These are phyloP conservation scores for Agelaius phoeniceus DNA, from an alignment of 2,113 vertebrate genomes.

Conservation along the genomic window DNA sequence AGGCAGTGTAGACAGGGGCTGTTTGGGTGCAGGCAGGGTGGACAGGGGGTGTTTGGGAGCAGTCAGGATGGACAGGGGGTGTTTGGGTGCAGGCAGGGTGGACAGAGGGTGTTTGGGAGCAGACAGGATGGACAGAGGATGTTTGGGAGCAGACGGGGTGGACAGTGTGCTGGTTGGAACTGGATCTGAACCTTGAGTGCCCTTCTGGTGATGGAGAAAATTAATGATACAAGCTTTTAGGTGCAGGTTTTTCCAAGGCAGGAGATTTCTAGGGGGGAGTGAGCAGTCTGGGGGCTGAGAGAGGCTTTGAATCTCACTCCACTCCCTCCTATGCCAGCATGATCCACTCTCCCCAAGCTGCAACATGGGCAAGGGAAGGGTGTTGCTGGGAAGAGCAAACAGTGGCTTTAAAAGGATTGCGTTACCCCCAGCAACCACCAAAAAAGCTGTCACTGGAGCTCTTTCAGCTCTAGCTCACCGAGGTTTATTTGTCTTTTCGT, in stretches of 20 bases:
- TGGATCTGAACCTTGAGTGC: not conserved
- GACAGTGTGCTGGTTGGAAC: not conserved
- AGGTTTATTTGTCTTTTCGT: constrained; percentile 21
- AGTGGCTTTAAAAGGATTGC: constrained; percentile 16
- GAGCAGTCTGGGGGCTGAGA: not conserved
- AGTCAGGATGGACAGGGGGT: no score
- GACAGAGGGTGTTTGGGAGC: not conserved
- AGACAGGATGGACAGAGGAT: no score
- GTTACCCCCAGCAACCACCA: constrained; percentile 58
- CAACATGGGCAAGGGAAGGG: not conserved
- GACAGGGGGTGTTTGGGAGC: not conserved
- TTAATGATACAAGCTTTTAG: not conserved
- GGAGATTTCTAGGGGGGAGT: accelerated
- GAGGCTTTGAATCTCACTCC: not conserved
- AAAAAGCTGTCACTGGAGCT: constrained; percentile 51
- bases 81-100: not conserved
- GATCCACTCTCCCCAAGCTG: not conserved
- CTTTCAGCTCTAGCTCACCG: constrained; percentile 2
- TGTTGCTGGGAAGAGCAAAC: constrained; percentile 54
- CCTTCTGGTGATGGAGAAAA: not conserved
- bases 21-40: not conserved
- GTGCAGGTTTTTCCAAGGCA: not conserved
- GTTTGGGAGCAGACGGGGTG: not conserved
- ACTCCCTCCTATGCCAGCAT: not conserved
- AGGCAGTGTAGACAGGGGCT: no score